Conservation (phyloP, 2,797 vertebrate genomes). For the Coilia nasus region DNA sequence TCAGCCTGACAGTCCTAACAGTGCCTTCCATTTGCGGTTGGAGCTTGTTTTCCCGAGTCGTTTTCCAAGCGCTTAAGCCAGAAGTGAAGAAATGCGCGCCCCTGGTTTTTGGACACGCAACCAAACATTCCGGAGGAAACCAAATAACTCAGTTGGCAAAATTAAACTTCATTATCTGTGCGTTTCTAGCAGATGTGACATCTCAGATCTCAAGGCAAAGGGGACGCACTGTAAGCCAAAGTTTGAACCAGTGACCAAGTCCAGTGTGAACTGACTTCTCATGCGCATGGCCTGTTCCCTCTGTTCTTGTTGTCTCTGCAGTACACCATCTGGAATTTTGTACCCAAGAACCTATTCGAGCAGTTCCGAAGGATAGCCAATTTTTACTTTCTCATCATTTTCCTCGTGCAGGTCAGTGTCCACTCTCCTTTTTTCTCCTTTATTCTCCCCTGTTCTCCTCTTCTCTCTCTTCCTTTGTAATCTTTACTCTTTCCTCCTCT, state of each 20-base stretch:
- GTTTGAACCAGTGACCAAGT: not conserved
- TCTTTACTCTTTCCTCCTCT: too few species aligned
- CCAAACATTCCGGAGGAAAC: too few species aligned
- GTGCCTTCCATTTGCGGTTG: too few species aligned
- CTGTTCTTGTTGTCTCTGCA: slow-evolving; percentile 59
- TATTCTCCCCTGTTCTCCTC: not conserved
- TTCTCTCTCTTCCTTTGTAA: too few species aligned
- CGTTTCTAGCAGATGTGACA: too few species aligned
- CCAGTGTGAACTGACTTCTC: not conserved
- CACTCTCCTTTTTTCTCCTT: not conserved
- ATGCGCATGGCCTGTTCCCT: not conserved
- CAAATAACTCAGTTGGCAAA: too few species aligned
- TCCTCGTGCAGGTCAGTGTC: slow-evolving; percentile 95
- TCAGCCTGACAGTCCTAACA: not conserved
- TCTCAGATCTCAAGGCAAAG: too few species aligned
- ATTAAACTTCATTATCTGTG: too few species aligned
- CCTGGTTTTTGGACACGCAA: too few species aligned
- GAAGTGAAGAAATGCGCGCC: too few species aligned
- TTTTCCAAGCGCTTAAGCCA: too few species aligned
- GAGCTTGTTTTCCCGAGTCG: too few species aligned
- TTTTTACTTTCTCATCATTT: slow-evolving; percentile 99
- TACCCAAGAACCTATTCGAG: slow-evolving; percentile 98
- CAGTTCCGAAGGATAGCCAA: slow-evolving; percentile 99
- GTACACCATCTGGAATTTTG: slow-evolving; percentile 98
- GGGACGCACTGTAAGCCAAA: not conserved